Percentiles rank a stretch among this genome's conserved stretches.
These are phyloP conservation scores for Heptranchias perlo DNA, from an alignment of 2,113 vertebrate genomes.

Conservation along the genomic window DNA sequence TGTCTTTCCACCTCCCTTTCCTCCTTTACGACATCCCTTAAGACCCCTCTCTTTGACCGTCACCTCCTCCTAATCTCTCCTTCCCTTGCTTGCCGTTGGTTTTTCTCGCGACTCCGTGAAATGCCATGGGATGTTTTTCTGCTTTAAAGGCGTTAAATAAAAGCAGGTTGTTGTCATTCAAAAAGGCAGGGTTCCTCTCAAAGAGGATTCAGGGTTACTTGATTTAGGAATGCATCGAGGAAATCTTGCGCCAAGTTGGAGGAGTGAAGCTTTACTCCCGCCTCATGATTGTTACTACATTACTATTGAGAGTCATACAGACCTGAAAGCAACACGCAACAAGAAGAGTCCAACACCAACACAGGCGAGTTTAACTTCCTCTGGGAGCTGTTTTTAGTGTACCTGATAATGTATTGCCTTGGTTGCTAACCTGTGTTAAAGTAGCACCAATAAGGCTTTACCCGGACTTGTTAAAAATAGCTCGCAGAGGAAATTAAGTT, in stretches of 20 bases:
- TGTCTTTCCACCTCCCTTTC: not conserved
- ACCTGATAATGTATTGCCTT: not conserved
- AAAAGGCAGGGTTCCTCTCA: not conserved
- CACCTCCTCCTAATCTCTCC: not conserved
- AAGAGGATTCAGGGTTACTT: not conserved
- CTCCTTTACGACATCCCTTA: not conserved
- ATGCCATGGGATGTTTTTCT: not conserved
- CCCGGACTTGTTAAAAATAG: not conserved
- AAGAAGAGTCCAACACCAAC: not conserved
- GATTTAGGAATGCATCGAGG: not conserved
- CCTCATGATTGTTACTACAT: not conserved
- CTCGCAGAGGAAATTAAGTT: not conserved
- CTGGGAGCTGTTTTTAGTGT: not conserved
- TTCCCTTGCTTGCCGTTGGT: not conserved
- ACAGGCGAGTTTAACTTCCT: not conserved
- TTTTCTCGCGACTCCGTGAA: not conserved
- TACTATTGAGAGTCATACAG: not conserved
- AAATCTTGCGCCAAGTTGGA: not conserved
- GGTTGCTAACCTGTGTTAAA: not conserved
- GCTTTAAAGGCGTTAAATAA: not conserved
- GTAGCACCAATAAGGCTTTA: not conserved
- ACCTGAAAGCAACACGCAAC: not conserved
- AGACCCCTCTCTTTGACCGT: no score
- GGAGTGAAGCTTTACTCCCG: not conserved
- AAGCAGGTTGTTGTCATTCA: not conserved